Percentiles rank a stretch among this genome's conserved stretches.
Conservation (phyloP, 2,113 vertebrate species). For the Cyprinodon brontotheroides region DNA sequence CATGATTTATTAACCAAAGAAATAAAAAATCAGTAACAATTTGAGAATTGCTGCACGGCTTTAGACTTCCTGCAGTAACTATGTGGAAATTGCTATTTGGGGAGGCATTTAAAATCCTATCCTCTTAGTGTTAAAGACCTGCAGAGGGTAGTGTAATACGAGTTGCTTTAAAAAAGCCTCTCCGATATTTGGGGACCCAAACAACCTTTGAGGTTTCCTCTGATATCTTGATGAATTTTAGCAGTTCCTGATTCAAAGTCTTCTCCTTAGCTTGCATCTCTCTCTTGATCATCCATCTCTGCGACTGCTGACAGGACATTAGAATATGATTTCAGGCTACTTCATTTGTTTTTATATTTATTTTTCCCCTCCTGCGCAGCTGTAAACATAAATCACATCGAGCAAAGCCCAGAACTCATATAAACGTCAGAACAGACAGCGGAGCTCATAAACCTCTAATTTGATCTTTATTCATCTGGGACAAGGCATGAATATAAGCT, state of each 20-base stretch:
- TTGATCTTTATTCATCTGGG: constrained; percentile 76
- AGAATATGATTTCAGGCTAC: constrained; percentile 61
- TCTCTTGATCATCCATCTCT: constrained; percentile 26
- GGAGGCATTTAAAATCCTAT: not conserved
- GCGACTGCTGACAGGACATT: constrained; percentile 46
- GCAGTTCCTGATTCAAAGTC: not conserved
- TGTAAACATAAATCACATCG: constrained; percentile 73
- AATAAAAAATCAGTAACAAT: not conserved
- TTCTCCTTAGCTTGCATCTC: not conserved
- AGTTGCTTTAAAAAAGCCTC: not conserved
- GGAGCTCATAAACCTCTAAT: constrained; percentile 78
- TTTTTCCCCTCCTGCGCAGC: constrained; percentile 17
- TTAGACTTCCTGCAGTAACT: not conserved
- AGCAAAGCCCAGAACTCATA: constrained; percentile 64
- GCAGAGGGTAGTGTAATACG: not conserved
- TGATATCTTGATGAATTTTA: not conserved
- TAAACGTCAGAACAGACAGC: constrained; percentile 75
- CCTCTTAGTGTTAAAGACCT: not conserved
- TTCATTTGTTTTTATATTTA: constrained; percentile 63
- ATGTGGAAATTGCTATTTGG: not conserved
- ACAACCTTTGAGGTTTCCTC: not conserved
- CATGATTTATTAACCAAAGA: too few relatives aligned
- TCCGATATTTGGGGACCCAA: too few relatives aligned
- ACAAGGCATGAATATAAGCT: constrained; percentile 69
- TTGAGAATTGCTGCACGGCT: not conserved